Base-by-base conservation (phyloP, 2,888 invertebrate species). In the Cheiracanthium punctorium region DNA sequence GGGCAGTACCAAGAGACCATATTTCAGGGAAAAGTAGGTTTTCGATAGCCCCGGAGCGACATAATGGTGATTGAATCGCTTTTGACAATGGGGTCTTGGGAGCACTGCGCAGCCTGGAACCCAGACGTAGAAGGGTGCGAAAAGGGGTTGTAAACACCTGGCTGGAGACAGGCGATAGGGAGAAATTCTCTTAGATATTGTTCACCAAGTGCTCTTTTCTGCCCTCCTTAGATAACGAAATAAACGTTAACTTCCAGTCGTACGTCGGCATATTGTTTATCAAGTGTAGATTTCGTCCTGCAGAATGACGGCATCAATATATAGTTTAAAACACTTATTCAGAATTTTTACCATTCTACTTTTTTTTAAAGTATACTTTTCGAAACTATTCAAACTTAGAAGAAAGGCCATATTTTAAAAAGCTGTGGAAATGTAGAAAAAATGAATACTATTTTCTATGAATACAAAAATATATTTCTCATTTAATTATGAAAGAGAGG, bases 21-120 rank as follows among this genome's bases (percentile, higher is more conserved):
- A 82, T 82, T 82, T 76, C 76, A 82, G 30, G 58, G 28, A 12
- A 70, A 70, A 70, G 32, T 32, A 20, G 37, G 30, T 70, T n/a
- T 29, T 43, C 65, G 71, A 72, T 76, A 69, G 65, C 75, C 72
- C 71, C 72, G 70, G 71, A 71, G 72, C 76, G 82, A 82, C 82
- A 43, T 82, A 82, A 82, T 82, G 82, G 76, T 82, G 82, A 82
- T 82, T 77, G 76, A 82, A 82, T 82, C 58, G 82, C 76, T 76
- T 64, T 76, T 41, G 76, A 72, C 43, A 76, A 76, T 77, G 72
- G 71, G 32, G 48, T 71, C 32, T 58, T 71, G 32, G 29, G 33
- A 28, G 20, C 33, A 33, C 48, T 64, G 32, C 33, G 65, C 72
- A 14, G 14, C n/a, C 43, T 8, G 65, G 20, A 73, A 12, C 2